Evolutionary conservation across 64 coral and sea anemone genomes (phyloP), one percentile per base, ranked within the genome.

Genomic region (Porites lutea): DNA sequence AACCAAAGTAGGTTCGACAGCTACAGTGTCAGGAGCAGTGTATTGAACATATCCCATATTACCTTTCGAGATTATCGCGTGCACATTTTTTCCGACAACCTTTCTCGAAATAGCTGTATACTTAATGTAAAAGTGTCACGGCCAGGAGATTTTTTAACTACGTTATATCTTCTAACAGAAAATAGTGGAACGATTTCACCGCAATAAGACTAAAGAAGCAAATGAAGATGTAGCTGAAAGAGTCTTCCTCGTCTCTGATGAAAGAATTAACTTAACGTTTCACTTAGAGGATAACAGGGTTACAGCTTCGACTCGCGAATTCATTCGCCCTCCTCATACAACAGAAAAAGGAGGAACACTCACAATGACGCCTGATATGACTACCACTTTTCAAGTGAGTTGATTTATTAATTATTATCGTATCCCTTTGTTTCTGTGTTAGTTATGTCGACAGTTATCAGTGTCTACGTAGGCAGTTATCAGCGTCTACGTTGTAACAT

Each of bases 301-400:
- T 4, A 99, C 97, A 20, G 94, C 97, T 7, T 99, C 97, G 0
- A 99, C 97, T 23, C 72, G 97, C 72, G 97, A 99, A 63, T 99
- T 99, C 45, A 89, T 96, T 55, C 90, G 94, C 77, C 97, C 97
- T n/a, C 94, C 94, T 44, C 83, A 89, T 66, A 89, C 94, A 9
- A 90, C 82, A 52, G 97, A 99, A 64, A 99, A 99, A 66, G 91
- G 94, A 44, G 97, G 94, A 66, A 88, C 73, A 19, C 64, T 99
- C 0, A 99, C 87, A 2, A 96, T 99, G 94, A 99, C 97, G 2
- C 97, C 97, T 2, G 97, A 99, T 89, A 99, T 99, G 97, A 99
- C 97, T 0, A 99, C 91, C 19, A 95, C 97, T 49, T 99, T 99
- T 71, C 97, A 99, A 94, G 97, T 99, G 43, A 49, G 89, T 89